Evolutionary conservation across 2,797 vertebrate species (phyloP), one percentile per base, ranked within the genome.

Genomic region (Takifugu ocellatus): DNA sequence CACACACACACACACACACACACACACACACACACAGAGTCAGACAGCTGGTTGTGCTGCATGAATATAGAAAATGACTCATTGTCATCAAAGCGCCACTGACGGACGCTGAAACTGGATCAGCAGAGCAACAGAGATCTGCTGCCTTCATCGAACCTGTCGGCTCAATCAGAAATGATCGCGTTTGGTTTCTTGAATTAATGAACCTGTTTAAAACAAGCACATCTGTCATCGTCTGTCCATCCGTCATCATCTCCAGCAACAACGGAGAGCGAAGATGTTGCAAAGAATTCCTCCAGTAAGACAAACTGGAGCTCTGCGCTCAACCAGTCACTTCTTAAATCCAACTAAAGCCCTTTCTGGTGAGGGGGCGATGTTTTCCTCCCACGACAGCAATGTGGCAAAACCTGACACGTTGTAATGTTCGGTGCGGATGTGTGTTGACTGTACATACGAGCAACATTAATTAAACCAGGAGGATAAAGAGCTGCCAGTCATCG

Each of bases 401-500:
- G 29, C 9, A 2, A 6, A 31, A 31, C 29, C 5, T 31, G 29
- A 31, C 8, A 10, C 31, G 31, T 7, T 21, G 36, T 46, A 9
- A 9, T 21, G 16, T 10, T n/a, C 5, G n/a, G n/a, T 6, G 29
- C 10, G 43, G 39, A 21, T 46, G 12, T n/a, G 26, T 25, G 42
- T 59, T 24, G 51, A 21, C n/a, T 54, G 50, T 33, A 12, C 42
- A 27, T 8, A 15, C 43, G 44, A 33, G 43, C 15, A 2, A 63
- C 58, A 45, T 27, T 58, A 46, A 51, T 73, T 62, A 27, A 66
- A 79, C 74, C 63, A 59, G 56, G 57, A 45, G 61, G 64, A 82
- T 82, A 65, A 77, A 58, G 74, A 75, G 54, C 56, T 65, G 65
- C 66, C 76, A 64, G 51, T 84, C 77, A 74, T 81, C 75, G 68